Evolutionary conservation across 2,113 vertebrate genomes (phyloP), one percentile per base, ranked within the genome.

Genomic region (Ia io): DNA sequence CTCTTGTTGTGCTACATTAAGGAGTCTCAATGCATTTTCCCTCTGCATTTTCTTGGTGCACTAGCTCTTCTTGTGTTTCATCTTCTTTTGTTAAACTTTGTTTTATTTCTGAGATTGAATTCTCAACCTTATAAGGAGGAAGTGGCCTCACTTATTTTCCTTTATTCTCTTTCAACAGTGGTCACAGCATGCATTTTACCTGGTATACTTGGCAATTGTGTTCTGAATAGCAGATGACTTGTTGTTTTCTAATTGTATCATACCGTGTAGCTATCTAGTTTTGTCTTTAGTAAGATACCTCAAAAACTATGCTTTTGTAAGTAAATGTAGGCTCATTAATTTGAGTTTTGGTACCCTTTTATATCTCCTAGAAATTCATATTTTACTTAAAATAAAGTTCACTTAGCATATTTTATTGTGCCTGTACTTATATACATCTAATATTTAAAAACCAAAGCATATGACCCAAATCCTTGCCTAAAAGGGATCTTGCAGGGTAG

Each of bases 51-150:
- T 42, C 49, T 97, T 97, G 90, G 73, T 97, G 73, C 30, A 69
- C 53, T 94, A 94, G 79, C 95, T 97, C 85, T 47, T 97, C 92
- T 96, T 78, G 42, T 82, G 40, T 71, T 73, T 97, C 92, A 95
- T 94, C 85, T 97, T 90, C 93, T 97, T 98, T 97, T 97, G 96
- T 97, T 97, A 97, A 97, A 65, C 56, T 97, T 96, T 97, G 79
- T 91, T 97, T 97, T 97, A 96, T 96, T 97, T 97, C 96, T 97
- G 82, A 97, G 92, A 84, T 56, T 97, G 94, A 96, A 95, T 97
- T 97, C 85, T 96, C 85, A 94, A 88, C 42, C 18, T 96, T 93
- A 94, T 80, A 97, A 97, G 95, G 22, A 93, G 78, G 83, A 95
- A 47, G 5, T 30, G 77, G 61, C 3, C 22, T 97, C 73, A 93